These are phyloP conservation scores for Parnassius smintheus DNA, from an alignment of 2,888 invertebrate species.

Conservation along the genomic window DNA sequence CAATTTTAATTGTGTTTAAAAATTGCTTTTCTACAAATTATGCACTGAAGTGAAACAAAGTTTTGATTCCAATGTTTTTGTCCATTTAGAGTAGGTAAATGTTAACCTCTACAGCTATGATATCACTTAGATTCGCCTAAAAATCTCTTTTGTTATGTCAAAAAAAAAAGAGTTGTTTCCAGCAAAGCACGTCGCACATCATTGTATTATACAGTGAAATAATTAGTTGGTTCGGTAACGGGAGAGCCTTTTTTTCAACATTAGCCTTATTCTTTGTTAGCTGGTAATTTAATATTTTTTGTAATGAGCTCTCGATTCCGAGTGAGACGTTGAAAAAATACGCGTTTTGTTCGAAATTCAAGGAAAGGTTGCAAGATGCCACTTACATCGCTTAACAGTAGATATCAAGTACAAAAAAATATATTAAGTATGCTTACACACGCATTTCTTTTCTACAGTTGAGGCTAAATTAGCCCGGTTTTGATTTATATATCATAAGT, in stretches of 20 bases:
- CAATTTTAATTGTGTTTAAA: no score
- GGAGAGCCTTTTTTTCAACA: slow-evolving; percentile 60
- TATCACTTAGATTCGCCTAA: slow-evolving; percentile 59
- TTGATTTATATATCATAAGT: no score
- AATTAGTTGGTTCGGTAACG: slow-evolving; percentile 76
- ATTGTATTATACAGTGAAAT: slow-evolving; percentile 71
- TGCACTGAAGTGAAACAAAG: slow-evolving; percentile 15
- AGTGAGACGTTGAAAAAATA: slow-evolving; percentile 60
- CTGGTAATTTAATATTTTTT: slow-evolving; percentile 79
- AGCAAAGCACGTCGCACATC: slow-evolving; percentile 65
- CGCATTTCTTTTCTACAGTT: neutral
- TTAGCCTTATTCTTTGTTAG: slow-evolving; percentile 64
- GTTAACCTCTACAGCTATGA: slow-evolving; percentile 57
- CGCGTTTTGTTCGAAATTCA: slow-evolving; percentile 48
- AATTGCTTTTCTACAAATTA: no score
- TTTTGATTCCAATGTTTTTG: slow-evolving; percentile 38
- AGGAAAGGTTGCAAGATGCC: slow-evolving; percentile 44
- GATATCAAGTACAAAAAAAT: neutral
- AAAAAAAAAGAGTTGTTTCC: slow-evolving; percentile 75
- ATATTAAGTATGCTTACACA: neutral
- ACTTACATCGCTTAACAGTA: slow-evolving; percentile 30
- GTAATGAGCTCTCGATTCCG: slow-evolving; percentile 55
- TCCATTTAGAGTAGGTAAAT: slow-evolving; percentile 45
- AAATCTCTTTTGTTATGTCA: slow-evolving; percentile 58
- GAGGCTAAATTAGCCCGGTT: no score